Conservation (phyloP, 2,888 invertebrate genomes). For the Subacronicta megacephala region DNA sequence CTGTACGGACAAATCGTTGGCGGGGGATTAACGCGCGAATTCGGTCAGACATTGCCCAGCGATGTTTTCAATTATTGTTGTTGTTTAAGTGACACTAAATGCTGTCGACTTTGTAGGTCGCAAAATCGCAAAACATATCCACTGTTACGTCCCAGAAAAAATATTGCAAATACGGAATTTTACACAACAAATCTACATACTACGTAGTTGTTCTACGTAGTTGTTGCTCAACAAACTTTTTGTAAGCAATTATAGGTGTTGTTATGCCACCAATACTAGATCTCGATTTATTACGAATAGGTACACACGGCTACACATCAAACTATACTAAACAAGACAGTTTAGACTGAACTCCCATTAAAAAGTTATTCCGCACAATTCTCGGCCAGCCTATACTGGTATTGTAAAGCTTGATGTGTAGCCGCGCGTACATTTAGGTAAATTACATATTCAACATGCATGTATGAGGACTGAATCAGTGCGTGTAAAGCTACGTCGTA, state of each 20-base stretch:
- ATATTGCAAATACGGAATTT: background rate
- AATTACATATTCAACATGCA: slow-evolving; percentile 19
- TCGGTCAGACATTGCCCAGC: slow-evolving; percentile 71
- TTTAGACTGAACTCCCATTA: no score
- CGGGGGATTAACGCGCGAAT: slow-evolving; percentile 80
- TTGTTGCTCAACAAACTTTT: slow-evolving; percentile 11
- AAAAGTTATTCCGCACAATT: no score
- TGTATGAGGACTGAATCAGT: slow-evolving; percentile 4
- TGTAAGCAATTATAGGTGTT: slow-evolving; percentile 8
- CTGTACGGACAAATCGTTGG: slow-evolving; percentile 81
- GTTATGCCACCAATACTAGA: slow-evolving; percentile 10
- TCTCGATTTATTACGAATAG: slow-evolving; percentile 9
- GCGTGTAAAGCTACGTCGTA: slow-evolving; percentile 28
- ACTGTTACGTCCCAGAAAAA: slow-evolving; percentile 6
- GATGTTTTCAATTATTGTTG: slow-evolving; percentile 49
- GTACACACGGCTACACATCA: no score
- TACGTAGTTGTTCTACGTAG: slow-evolving; percentile 4
- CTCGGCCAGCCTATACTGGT: no score
- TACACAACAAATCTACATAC: slow-evolving; percentile 9
- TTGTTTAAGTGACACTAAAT: slow-evolving; percentile 44
- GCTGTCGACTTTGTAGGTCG: slow-evolving; percentile 15
- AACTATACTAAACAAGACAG: no score
- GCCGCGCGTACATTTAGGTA: slow-evolving; percentile 1
- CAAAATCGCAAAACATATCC: background rate
- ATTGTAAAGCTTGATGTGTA: no score